Evolutionary conservation across 2,797 vertebrate genomes (phyloP), one percentile per base, ranked within the genome.

Genomic region (Lagocephalus sceleratus): DNA sequence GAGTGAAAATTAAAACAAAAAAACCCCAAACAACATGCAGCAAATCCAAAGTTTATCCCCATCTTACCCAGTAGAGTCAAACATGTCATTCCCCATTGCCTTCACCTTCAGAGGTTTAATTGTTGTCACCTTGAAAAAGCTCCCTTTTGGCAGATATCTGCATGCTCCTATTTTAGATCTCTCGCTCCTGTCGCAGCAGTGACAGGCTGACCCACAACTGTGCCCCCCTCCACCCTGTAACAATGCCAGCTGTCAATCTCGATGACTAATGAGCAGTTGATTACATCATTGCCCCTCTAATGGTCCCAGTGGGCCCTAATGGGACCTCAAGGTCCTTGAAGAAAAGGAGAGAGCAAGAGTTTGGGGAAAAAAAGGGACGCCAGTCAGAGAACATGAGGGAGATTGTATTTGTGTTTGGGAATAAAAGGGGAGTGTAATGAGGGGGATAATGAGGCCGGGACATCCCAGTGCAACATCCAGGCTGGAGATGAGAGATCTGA

Each of bases 251-350:
- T 82, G 86, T 86, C 88, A 82, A 70, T 86, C 83, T 71, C 21
- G 6, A 76, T 87, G 83, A 86, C 84, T 83, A 86, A 90, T 79
- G 83, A 86, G 69, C 57, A 61, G 38, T 57, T 70, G 71, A 84
- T 87, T 71, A 62, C 72, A 81, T 85, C 83, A 82, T 57, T 53
- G 71, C 55, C 26, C 55, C 50, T 63, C 16, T 79, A 79, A 86
- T 77, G 49, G 69, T 80, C 71, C 68, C 69, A 68, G 17, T 55
- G 72, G 67, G 68, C 69, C n/a, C 51, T n/a, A n/a, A n/a, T n/a
- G 73, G 69, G 66, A 78, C 64, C 54, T 59, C 5, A 2, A 26
- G 23, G 17, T 48, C 40, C 16, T 42, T 2, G 23, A 2, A 44
- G 61, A 40, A 46, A 54, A 55, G 62, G 39, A 47, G 51, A 61